Evolutionary conservation across 2,888 invertebrate species (phyloP), one percentile per base, ranked within the genome.

Genomic region (Lomographa bimaculata): DNA sequence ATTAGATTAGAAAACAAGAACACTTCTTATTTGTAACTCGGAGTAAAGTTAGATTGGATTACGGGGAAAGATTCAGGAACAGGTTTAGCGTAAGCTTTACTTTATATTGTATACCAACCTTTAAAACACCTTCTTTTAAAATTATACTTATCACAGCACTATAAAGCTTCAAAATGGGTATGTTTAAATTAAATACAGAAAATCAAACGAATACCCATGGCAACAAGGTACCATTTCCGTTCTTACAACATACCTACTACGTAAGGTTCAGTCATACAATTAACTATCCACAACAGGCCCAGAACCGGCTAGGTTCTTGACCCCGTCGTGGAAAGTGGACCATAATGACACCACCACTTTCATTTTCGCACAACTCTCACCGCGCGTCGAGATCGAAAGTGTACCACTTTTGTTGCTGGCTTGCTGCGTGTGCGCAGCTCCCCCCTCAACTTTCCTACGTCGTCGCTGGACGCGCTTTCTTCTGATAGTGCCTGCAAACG

Each of bases 321-420:
- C 84, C 89, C 71, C 73, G 57, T 49, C 71, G 71, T 82, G 82
- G 86, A 87, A 87, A 89, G 87, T 87, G 77, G 79, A 85, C 76
- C 84, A 84, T 83, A 80, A 85, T 86, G 79, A 82, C 89, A 82
- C 63, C 64, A 90, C 81, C 78, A 91, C 90, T 89, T 91, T 91
- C 91, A 87, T 91, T 90, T 91, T 91, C 90, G 83, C 86, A 86
- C 89, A 90, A 90, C 90, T 90, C 87, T 87, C 84, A 85, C 85
- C 73, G 79, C 79, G 73, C 74, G 79, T 79, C 57, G 81, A 86
- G 82, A 89, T 84, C 79, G 89, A 87, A 85, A 86, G 87, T 89
- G 87, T 86, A 81, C 85, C 73, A 89, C 89, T 84, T 86, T 72
- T 58, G 73, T 69, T 59, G n/a, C n/a, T n/a, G n/a, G n/a, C n/a